phyloP scores from a whole-genome alignment of 35 echinoderm and acorn worm species.

The Stichopus chloronotus region DNA sequence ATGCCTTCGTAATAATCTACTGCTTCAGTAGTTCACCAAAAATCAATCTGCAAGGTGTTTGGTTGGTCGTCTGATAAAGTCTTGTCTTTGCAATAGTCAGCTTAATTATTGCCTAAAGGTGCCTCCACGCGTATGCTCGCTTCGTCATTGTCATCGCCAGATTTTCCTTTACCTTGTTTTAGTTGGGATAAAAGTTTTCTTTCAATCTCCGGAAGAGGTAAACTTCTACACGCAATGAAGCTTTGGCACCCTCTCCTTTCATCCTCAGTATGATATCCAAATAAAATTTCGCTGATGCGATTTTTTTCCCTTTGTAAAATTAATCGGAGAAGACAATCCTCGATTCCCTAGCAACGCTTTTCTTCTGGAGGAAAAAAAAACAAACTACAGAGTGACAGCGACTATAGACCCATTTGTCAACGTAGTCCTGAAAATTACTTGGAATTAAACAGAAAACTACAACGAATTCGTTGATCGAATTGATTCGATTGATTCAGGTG shows the following conservation, averaged over 20 bases:
- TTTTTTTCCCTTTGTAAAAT: no score
- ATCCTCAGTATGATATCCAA: no score
- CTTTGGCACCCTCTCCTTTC: not conserved
- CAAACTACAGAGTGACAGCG: not conserved
- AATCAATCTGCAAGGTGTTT: not conserved
- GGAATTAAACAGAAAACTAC: not conserved
- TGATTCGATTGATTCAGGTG: not conserved
- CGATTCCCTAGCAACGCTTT: not conserved
- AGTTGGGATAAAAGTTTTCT: no score
- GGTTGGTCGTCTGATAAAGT: not conserved
- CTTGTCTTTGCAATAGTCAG: not conserved
- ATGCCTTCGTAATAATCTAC: not conserved
- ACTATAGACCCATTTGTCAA: no score
- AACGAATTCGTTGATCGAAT: not conserved
- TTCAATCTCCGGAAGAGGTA: no score
- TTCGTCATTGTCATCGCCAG: not conserved
- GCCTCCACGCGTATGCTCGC: not conserved
- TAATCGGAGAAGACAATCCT: no score
- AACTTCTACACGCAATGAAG: not conserved
- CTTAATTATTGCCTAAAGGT: not conserved
- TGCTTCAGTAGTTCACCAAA: not conserved
- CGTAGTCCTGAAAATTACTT: not conserved
- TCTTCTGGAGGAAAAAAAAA: not conserved
- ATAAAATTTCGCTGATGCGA: no score
- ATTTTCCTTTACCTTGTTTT: no score